Conservation (phyloP, 2,113 vertebrate species). For the Suncus etruscus region DNA sequence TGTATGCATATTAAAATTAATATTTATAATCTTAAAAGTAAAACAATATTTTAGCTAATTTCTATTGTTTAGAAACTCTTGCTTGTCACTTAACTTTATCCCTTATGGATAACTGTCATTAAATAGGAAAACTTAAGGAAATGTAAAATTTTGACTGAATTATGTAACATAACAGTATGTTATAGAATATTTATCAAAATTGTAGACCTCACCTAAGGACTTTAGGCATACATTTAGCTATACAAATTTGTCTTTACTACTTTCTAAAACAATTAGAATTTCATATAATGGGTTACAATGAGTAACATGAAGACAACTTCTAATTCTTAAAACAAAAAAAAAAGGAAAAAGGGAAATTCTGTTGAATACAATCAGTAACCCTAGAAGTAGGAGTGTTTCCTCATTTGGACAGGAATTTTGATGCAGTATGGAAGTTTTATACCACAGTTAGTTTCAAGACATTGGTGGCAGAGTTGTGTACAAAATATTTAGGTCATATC, state of each 20-base stretch:
- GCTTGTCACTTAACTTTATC: background rate
- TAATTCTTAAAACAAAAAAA: background rate
- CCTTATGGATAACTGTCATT: slow-evolving; percentile 3
- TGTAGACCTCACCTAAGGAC: background rate
- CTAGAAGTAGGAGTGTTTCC: too few relatives aligned
- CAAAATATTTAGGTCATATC: too few relatives aligned
- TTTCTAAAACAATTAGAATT: background rate
- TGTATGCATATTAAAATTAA: slow-evolving; percentile 33
- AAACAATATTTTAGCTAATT: background rate
- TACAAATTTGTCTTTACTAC: background rate
- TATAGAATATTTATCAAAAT: background rate
- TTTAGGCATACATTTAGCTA: background rate
- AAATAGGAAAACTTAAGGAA: background rate
- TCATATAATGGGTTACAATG: rapidly evolving
- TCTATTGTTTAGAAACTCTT: background rate
- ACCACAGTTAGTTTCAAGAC: too few relatives aligned
- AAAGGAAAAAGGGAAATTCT: background rate
- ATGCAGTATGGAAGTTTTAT: too few relatives aligned
- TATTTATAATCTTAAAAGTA: background rate
- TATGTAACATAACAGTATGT: background rate
- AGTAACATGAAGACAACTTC: background rate
- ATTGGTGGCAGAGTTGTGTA: too few relatives aligned
- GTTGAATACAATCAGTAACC: too few relatives aligned
- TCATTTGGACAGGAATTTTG: too few relatives aligned
- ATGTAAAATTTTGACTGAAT: background rate